A percentile compares a stretch with the other conserved stretches of the same genome.
Conservation (phyloP, 2,113 vertebrate species). For the Leptobrachium ailaonicum region DNA sequence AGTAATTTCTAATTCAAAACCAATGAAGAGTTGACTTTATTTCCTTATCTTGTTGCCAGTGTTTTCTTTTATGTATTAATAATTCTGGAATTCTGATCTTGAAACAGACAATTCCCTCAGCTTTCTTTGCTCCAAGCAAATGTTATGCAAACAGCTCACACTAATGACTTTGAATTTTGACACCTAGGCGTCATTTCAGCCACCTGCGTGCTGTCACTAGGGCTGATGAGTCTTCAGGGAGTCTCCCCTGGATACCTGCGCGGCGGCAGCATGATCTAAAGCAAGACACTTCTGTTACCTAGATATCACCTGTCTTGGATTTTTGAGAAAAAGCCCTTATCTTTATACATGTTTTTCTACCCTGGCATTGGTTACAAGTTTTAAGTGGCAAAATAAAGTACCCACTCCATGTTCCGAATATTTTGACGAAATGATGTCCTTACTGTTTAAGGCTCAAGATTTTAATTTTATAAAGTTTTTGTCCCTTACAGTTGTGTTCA, state of each 20-base stretch:
- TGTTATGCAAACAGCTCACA: slow-evolving; percentile 34
- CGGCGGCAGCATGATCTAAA: background rate
- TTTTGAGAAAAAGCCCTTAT: background rate
- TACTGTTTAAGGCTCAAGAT: too few relatives aligned
- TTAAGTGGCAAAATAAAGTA: too few relatives aligned
- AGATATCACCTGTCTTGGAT: background rate
- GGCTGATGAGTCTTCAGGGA: slow-evolving; percentile 10
- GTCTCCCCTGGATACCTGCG: background rate
- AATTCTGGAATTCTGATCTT: background rate
- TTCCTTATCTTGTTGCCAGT: too few relatives aligned
- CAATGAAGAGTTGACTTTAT: too few relatives aligned
- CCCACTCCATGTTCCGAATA: too few relatives aligned
- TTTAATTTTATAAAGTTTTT: too few relatives aligned
- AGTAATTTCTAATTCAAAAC: too few relatives aligned
- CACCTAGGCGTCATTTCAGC: slow-evolving; percentile 10
- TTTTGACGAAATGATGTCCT: too few relatives aligned
- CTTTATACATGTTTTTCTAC: background rate
- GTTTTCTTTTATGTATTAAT: too few relatives aligned
- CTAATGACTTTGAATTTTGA: slow-evolving; percentile 21
- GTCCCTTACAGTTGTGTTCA: too few relatives aligned
- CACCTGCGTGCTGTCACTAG: slow-evolving; percentile 22
- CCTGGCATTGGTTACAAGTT: too few relatives aligned
- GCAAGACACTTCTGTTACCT: background rate
- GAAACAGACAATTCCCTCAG: background rate
- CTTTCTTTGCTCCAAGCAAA: background rate